phyloP scores from a whole-genome alignment of 2,113 vertebrate genomes.

The Brachionichthys hirsutus region DNA sequence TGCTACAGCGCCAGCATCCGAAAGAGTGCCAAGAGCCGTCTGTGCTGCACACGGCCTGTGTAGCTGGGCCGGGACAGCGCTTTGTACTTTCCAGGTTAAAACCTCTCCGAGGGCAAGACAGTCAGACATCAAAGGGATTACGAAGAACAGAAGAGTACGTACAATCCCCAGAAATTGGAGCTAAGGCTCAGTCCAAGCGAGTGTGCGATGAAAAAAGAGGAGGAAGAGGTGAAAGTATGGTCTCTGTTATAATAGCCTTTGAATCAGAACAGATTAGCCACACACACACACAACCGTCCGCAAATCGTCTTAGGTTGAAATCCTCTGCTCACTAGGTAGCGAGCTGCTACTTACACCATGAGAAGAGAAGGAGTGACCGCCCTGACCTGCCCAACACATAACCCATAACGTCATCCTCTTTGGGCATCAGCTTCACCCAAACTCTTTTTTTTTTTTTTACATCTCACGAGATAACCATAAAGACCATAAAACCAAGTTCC shows the following conservation, averaged over 20 bases:
- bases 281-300: slow-evolving; percentile 64
- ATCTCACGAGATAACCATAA: not conserved
- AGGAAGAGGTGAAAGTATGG: slow-evolving; percentile 46
- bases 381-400: slow-evolving; percentile 29
- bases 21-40: slow-evolving; percentile 50
- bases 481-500: slow-evolving; percentile 19
- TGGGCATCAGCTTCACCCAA: not conserved
- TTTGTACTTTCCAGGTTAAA: slow-evolving; percentile 60
- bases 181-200: slow-evolving; percentile 41
- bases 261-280: slow-evolving; percentile 71
- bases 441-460: not conserved
- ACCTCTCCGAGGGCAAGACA: slow-evolving; percentile 50
- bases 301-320: slow-evolving; percentile 70
- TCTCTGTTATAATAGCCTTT: slow-evolving; percentile 59
- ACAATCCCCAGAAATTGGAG: slow-evolving; percentile 44
- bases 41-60: slow-evolving; percentile 41
- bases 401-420: slow-evolving; percentile 29
- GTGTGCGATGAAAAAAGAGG: slow-evolving; percentile 37
- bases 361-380: slow-evolving; percentile 55
- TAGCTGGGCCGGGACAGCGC: slow-evolving; percentile 51
- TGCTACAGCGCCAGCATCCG: slow-evolving; percentile 49
- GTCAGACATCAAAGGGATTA: slow-evolving; percentile 69
- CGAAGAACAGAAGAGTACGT: slow-evolving; percentile 40
- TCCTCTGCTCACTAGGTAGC: slow-evolving; percentile 57
- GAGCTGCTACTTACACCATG: slow-evolving; percentile 71